phyloP scores from a whole-genome alignment of 2,797 vertebrate species.

The Antennarius maculatus region DNA sequence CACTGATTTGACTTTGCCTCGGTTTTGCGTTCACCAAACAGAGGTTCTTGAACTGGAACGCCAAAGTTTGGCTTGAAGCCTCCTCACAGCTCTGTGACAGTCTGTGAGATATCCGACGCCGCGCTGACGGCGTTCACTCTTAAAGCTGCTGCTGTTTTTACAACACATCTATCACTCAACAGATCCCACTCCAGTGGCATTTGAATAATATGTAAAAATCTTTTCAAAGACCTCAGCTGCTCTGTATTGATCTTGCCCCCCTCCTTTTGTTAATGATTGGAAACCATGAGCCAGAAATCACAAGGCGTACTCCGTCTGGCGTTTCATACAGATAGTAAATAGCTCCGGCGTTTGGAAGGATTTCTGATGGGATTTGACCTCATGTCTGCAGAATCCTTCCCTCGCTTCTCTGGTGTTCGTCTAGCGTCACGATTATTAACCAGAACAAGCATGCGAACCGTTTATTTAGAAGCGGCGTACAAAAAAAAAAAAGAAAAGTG shows the following conservation, averaged over 20 bases:
- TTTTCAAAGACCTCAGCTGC: slow-evolving; percentile 60
- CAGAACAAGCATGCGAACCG: slow-evolving; percentile 97
- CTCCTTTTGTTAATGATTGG: slow-evolving; percentile 37
- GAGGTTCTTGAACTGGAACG: slow-evolving; percentile 24
- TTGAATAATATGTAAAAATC: slow-evolving; percentile 45
- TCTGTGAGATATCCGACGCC: slow-evolving; percentile 71
- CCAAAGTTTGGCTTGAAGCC: slow-evolving; percentile 28
- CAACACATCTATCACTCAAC: slow-evolving; percentile 77
- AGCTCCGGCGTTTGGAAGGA: slow-evolving; percentile 60
- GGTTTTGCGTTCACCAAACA: slow-evolving; percentile 1
- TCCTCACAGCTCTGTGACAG: slow-evolving; percentile 43
- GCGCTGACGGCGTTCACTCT: slow-evolving; percentile 86
- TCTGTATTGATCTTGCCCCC: slow-evolving; percentile 31
- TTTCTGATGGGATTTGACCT: slow-evolving; percentile 58
- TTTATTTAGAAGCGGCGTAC: slow-evolving; percentile 92
- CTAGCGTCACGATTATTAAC: slow-evolving; percentile 73
- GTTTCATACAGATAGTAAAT: slow-evolving; percentile 45
- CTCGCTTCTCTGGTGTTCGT: slow-evolving; percentile 86
- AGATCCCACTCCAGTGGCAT: slow-evolving; percentile 51
- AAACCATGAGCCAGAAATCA: slow-evolving; percentile 43
- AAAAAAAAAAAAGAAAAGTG: slow-evolving; percentile 56
- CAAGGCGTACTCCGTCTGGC: slow-evolving; percentile 23
- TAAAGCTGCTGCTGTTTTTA: slow-evolving; percentile 94
- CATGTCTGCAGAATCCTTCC: slow-evolving; percentile 81
- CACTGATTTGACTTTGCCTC: slow-evolving; percentile 6